These are phyloP conservation scores for Himalopsyche anomala DNA, from an alignment of 2,888 invertebrate species.

Conservation along the genomic window DNA sequence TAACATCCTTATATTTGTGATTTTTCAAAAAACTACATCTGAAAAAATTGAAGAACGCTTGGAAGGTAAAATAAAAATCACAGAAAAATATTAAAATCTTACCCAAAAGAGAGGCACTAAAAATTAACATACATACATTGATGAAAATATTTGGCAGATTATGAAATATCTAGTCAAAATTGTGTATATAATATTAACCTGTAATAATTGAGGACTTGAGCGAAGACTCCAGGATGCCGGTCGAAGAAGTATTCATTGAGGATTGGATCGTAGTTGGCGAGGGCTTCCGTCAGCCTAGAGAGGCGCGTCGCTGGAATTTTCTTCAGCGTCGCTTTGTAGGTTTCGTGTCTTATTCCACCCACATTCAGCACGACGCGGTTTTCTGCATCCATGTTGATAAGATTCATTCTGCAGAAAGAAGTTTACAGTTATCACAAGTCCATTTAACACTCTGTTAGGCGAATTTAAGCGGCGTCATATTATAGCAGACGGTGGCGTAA, in stretches of 20 bases:
- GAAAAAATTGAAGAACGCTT: no score
- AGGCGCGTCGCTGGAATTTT: conserved; percentile 98
- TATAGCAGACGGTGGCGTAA: no score
- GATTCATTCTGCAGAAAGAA: conserved; percentile 82
- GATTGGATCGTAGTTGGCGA: conserved; percentile 99
- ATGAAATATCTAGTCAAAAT: no score
- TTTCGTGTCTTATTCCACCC: conserved; percentile 98
- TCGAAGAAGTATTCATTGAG: conserved; percentile 99
- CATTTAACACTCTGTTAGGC: neutral
- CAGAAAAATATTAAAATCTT: no score
- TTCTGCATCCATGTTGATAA: conserved; percentile 96
- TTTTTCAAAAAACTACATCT: no score
- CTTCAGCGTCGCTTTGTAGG: conserved; percentile 96
- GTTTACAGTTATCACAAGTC: neutral
- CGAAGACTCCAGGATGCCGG: conserved; percentile 96
- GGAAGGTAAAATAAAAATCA: no score
- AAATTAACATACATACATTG: no score
- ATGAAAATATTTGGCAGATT: no score
- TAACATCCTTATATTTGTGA: no score
- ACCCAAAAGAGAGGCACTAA: no score
- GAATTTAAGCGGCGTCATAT: no score
- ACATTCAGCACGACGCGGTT: conserved; percentile 99
- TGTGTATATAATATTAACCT: conserved; percentile 74
- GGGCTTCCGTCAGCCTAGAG: conserved; percentile 95
- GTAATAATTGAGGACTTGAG: conserved; percentile 98